These are phyloP conservation scores for Megaptera novaeangliae DNA, from an alignment of 2,113 vertebrate genomes.

Conservation along the genomic window DNA sequence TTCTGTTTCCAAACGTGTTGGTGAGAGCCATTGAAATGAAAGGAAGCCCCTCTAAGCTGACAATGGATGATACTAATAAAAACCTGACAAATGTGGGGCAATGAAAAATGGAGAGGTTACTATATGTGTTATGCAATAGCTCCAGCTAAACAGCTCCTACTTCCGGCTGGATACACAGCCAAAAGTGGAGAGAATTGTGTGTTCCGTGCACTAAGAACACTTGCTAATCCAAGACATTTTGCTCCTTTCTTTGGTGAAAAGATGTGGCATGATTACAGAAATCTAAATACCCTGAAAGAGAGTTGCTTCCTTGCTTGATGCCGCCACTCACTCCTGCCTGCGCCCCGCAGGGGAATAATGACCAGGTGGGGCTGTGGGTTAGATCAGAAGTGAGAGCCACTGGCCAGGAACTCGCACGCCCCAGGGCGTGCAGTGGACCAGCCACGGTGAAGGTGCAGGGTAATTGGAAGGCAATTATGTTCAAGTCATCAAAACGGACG, in stretches of 20 bases:
- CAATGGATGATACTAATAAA: background rate
- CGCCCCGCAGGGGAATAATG: background rate
- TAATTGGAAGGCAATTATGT: conserved; percentile 3
- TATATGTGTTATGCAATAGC: background rate
- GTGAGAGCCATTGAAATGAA: conserved; percentile 64
- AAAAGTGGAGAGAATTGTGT: conserved; percentile 1
- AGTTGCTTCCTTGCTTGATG: background rate
- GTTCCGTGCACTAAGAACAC: background rate
- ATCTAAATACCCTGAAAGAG: background rate
- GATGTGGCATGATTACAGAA: rapidly evolving
- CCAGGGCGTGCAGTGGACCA: background rate
- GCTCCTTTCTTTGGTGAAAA: background rate
- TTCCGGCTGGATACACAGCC: conserved; percentile 35
- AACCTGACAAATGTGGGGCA: background rate
- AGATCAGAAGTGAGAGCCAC: conserved; percentile 52
- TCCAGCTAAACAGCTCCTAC: conserved; percentile 47
- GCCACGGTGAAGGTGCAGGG: background rate
- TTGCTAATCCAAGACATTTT: background rate
- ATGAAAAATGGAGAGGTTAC: conserved; percentile 49
- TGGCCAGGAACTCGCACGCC: background rate
- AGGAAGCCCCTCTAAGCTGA: conserved; percentile 40
- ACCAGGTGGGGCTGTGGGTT: conserved; percentile 43
- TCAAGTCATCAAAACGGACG: background rate
- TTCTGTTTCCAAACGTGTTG: conserved; percentile 39
- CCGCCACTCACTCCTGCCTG: background rate